Evolutionary conservation across 2,113 vertebrate species (phyloP), one percentile per base, ranked within the genome.

Genomic region (Antennarius striatus): DNA sequence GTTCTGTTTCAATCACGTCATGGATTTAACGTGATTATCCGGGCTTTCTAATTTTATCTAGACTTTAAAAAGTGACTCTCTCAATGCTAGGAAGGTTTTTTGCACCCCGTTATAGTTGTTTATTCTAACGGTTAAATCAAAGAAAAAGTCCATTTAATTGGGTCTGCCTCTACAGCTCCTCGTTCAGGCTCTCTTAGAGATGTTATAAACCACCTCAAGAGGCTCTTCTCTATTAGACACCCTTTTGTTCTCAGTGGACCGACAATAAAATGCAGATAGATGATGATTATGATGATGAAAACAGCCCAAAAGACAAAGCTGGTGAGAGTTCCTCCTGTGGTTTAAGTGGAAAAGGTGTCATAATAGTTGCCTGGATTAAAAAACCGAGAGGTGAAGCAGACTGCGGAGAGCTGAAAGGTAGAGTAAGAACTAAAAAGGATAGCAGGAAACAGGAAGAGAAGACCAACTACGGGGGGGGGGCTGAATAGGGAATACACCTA

Each of bases 401-500:
- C 8, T 47, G 57, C 0, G 10, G 10, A 50, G 56, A 43, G n/a
- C 7, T 10, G 15, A 64, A 46, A 3, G 28, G 1, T 30, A 52
- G 2, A 48, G 11, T 1, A 6, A 67, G 16, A 43, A 15, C 1
- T 29, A 16, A 6, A 13, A 17, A 45, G 1, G 5, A 49, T 52
- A 15, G 17, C 13, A 65, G 28, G 12, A 51, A 52, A 16, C 28
- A 40, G 13, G 39, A 72, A 14, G 42, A 68, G 9, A 52, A 58
- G 55, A 62, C 40, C 43, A 12, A 43, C 49, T 39, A 55, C 49
- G 32, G 52, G 10, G 45, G 57, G 3, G 3, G 32, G 50, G 15
- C 47, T 29, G 8, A 28, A 29, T 62, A 30, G 56, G 81, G 63
- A 83, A 85, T 90, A 69, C 86, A 82, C 73, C 80, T 67, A 81